Base-by-base conservation (phyloP, 2,113 vertebrate genomes). In the Proteles cristata region DNA sequence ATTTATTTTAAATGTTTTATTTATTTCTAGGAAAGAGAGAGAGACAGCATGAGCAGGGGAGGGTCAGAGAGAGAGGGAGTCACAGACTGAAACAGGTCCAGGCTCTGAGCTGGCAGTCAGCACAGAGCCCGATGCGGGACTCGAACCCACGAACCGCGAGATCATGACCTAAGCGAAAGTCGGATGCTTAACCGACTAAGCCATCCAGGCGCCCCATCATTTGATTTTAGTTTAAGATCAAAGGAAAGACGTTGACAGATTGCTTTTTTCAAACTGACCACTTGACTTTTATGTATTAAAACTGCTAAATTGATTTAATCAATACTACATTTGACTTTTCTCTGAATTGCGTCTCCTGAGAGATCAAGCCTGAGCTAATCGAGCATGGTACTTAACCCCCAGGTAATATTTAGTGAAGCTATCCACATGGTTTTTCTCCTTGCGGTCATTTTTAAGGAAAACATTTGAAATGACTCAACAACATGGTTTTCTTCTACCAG, bases 151-250 rank as follows among this genome's bases (percentile, higher is more conserved):
- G n/a, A n/a, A n/a, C n/a, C n/a, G n/a, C n/a, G n/a, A n/a, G n/a
- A n/a, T n/a, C n/a, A n/a, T n/a, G n/a, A n/a, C n/a, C n/a, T n/a
- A n/a, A n/a, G n/a, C n/a, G n/a, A n/a, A n/a, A n/a, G n/a, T n/a
- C n/a, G n/a, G n/a, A n/a, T n/a, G n/a, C n/a, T n/a, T n/a, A n/a
- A n/a, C n/a, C n/a, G n/a, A n/a, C n/a, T n/a, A n/a, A n/a, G n/a
- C n/a, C n/a, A n/a, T n/a, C n/a, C n/a, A n/a, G n/a, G n/a, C n/a
- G n/a, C n/a, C n/a, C n/a, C n/a, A 55, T 53, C 50, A 39, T 95
- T 97, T 94, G 66, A 90, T 94, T 90, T 98, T 43, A 79, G 26
- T 77, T 96, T 79, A 69, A 82, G 77, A 61, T 95, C 63, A 93
- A 90, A 96, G 90, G 39, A 88, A 82, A 61, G 28, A 77, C 63